Base-by-base conservation (phyloP, 1,140 invertebrate genomes). In the Bactericera cockerelli region DNA sequence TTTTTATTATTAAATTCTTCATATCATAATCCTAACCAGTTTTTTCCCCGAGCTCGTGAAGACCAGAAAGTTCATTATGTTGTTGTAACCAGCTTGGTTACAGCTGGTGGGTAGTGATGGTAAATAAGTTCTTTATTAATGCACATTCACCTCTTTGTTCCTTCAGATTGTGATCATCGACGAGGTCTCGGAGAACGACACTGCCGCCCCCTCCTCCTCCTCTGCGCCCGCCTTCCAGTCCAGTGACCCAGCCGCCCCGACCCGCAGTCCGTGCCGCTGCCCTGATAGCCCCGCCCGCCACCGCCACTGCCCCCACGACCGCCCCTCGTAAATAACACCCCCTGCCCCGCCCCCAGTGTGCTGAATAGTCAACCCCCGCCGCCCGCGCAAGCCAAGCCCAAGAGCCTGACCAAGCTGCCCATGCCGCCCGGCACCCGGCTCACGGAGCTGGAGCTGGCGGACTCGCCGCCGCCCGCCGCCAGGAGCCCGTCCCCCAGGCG, bases 361-460 rank as follows among this genome's bases (percentile, higher is more conserved):
- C n/a, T n/a, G 22, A 49, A 49, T n/a, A 49, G 8, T 16, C 4
- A 4, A 8, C 4, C 61, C 58, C 59, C 72, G 57, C 65, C 71
- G 63, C n/a, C n/a, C n/a, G n/a, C n/a, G n/a, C n/a, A n/a, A n/a
- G 19, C 4, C n/a, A 49, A 49, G n/a, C 42, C 42, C n/a, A 49
- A 22, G 22, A 63, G 63, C 57, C 59, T 66, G 26, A 83, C 84
- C 2, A 82, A 81, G 60, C 69, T 91, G 62, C 88, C 87, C 2
- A 77, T 91, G 76, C 87, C 87, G 28, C 87, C 87, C n/a, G 87
- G 86, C 14, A 87, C 87, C 56, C 80, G 84, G 73, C 80, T 82
- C 19, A 82, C 82, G 61, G 86, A 89, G 63, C 70, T 86, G n/a
- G 81, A 84, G 64, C 81, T 75, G 53, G 83, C 82, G 59, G 82